Evolutionary conservation across 2,888 invertebrate species (phyloP), one percentile per base, ranked within the genome.

Genomic region (Celastrina argiolus): DNA sequence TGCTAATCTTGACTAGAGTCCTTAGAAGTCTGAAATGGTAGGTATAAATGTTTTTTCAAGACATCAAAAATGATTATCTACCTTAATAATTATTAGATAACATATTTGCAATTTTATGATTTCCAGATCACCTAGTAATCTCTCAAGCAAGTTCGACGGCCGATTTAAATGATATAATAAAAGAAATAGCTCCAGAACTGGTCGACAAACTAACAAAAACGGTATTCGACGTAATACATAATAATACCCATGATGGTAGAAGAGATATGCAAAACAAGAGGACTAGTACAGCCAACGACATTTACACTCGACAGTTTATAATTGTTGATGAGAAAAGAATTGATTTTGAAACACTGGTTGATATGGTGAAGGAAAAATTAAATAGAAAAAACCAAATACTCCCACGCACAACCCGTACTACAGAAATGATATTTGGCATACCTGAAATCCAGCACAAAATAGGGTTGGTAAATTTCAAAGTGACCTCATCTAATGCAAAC

Each of bases 131-230:
- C 4, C 8, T 70, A 7, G 12, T 69, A 10, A 59, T 71, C 16
- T 67, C 69, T 7, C 72, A 77, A 34, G 78, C 82, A 0, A 58
- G 84, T 0, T 67, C 84, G 0, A 77, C 82, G 3, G 81, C 78
- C 0, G 80, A 84, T 18, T 39, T 78, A 2, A 78, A 83, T 0
- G 84, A 84, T 18, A 80, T 85, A 64, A 82, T 81, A 0, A 78
- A 76, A 18, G 78, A 80, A 68, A 72, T 81, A 1, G 73, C 77
- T 0, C 79, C 83, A 0, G 66, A 74, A 4, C 63, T 82, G 1
- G 80, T 77, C 0, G 71, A 78, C 0, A 73, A 80, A 71, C 65
- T 84, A 1, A 71, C 76, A 0, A 69, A 74, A 0, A 70, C 81
- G 5, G 77, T 78, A 14, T 67, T 42, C 65, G 71, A 68, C 22